Evolutionary conservation across 2,888 invertebrate genomes (phyloP).

Genomic region (Catocala nupta): DNA sequence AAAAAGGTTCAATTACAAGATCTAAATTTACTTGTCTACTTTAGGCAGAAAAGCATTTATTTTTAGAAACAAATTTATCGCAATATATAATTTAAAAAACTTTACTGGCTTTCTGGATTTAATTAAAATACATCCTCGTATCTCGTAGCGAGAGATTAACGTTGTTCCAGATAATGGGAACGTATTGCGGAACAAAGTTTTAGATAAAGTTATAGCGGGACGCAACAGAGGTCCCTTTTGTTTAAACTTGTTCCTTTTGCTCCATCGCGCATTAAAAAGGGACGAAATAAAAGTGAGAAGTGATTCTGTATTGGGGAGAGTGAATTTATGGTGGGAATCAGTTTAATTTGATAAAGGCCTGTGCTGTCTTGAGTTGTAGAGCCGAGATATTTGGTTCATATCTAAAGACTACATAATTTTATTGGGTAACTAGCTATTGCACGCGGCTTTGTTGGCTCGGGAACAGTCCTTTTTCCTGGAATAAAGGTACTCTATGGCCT

Average conservation of each 20-base stretch:
- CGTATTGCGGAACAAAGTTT: slow-evolving; percentile 45
- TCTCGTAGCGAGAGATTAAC: slow-evolving; percentile 29
- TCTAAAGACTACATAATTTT: neutral
- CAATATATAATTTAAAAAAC: neutral
- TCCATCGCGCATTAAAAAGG: slow-evolving; percentile 18
- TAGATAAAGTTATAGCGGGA: slow-evolving; percentile 33
- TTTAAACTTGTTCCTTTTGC: slow-evolving; percentile 37
- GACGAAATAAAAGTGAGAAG: slow-evolving; percentile 25
- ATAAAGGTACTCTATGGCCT: too few relatives aligned
- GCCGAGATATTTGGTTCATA: slow-evolving; percentile 4
- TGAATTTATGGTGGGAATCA: slow-evolving; percentile 26
- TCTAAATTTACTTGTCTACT: neutral
- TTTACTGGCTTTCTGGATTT: slow-evolving; percentile 15
- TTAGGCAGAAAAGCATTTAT: neutral
- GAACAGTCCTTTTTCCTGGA: too few relatives aligned
- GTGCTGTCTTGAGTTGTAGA: neutral
- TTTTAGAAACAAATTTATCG: too few relatives aligned
- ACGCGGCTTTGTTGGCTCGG: too few relatives aligned
- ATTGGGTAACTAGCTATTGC: slow-evolving; percentile 21
- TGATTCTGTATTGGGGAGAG: slow-evolving; percentile 10
- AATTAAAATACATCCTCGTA: slow-evolving; percentile 32
- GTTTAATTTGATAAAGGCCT: slow-evolving; percentile 19
- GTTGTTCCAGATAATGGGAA: slow-evolving; percentile 33
- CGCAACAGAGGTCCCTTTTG: slow-evolving; percentile 25
- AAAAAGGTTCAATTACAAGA: too few relatives aligned